A percentile compares a stretch with the other conserved stretches of the same genome.
These are phyloP conservation scores for Sarcophaga caerulescens DNA, from an alignment of 2,888 invertebrate species.

Conservation along the genomic window DNA sequence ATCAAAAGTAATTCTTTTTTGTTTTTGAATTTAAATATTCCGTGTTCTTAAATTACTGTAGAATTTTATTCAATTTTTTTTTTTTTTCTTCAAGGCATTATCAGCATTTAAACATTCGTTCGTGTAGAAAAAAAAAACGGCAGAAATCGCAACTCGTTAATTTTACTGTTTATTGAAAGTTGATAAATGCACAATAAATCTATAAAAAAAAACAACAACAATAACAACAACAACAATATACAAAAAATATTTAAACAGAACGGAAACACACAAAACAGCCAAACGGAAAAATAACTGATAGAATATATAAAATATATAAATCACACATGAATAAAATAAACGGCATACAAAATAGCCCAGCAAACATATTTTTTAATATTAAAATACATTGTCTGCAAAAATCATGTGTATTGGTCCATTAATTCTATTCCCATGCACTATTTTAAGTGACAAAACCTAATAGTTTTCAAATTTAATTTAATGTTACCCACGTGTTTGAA, in stretches of 20 bases:
- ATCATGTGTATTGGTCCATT: too few relatives aligned
- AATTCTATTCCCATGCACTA: too few relatives aligned
- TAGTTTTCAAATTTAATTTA: too few relatives aligned
- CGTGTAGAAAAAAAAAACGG: neutral
- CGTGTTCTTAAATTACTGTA: neutral
- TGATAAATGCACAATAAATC: slow-evolving; percentile 45
- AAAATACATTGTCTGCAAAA: neutral
- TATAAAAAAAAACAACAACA: neutral
- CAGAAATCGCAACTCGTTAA: slow-evolving; percentile 42
- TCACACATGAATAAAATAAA: neutral
- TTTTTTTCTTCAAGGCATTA: neutral
- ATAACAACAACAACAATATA: neutral
- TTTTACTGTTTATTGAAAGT: slow-evolving; percentile 53
- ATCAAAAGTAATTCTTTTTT: too few relatives aligned
- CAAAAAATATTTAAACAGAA: neutral
- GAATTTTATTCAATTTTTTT: neutral
- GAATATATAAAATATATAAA: slow-evolving; percentile 13
- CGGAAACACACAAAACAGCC: neutral
- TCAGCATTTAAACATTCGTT: slow-evolving; percentile 24
- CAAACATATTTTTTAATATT: neutral
- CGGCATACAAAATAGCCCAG: slow-evolving; percentile 2
- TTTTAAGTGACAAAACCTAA: too few relatives aligned
- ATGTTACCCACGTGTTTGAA: too few relatives aligned
- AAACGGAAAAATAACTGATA: slow-evolving; percentile 14
- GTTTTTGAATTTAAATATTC: too few relatives aligned